These are phyloP conservation scores for Phrynocephalus vlangalii DNA, from an alignment of 2,797 vertebrate species.

Conservation along the genomic window DNA sequence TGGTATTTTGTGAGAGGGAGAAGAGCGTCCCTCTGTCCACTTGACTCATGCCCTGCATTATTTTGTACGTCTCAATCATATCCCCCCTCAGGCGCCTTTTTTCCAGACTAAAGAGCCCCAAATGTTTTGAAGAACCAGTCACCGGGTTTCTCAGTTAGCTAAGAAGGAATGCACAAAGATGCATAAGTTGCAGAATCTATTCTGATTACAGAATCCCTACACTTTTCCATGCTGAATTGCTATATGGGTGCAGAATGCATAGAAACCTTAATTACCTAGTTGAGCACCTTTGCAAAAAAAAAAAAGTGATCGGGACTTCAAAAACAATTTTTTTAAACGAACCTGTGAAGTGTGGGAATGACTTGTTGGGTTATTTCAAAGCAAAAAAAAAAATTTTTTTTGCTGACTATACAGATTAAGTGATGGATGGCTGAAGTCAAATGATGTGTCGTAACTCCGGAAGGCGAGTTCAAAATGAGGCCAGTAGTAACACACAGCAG, in stretches of 20 bases:
- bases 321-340: not conserved
- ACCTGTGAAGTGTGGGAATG: not conserved
- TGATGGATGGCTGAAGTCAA: slow-evolving; percentile 9
- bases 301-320: not conserved
- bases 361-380: not conserved
- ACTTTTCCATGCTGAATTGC: not conserved
- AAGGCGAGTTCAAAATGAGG: slow-evolving; percentile 14
- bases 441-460: not conserved
- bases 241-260: too few relatives aligned
- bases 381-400: not conserved
- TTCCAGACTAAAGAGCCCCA: too few relatives aligned
- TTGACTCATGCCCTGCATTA: too few relatives aligned
- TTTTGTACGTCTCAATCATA: too few relatives aligned
- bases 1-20: too few relatives aligned
- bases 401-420: not conserved
- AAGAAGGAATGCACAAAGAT: not conserved
- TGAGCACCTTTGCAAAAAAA: too few relatives aligned
- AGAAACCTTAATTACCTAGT: not conserved
- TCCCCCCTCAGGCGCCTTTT: too few relatives aligned
- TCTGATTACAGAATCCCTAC: not conserved
- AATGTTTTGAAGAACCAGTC: not conserved
- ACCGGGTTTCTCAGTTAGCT: not conserved
- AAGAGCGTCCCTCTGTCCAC: too few relatives aligned
- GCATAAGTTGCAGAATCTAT: not conserved
- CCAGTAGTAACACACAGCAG: not conserved